phyloP scores from a whole-genome alignment of 2,888 invertebrate genomes.

The Athalia circularis region DNA sequence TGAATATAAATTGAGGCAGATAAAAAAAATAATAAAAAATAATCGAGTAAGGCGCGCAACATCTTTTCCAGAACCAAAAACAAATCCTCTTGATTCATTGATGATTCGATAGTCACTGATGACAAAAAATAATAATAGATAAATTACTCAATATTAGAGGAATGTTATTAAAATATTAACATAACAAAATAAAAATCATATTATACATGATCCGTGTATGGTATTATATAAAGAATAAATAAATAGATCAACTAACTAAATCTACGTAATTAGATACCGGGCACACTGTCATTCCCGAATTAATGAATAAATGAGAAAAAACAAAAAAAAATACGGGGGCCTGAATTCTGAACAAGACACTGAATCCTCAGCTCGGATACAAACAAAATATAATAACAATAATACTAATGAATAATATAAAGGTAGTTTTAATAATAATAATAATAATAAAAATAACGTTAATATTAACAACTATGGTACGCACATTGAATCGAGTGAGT shows the following conservation, averaged over 20 bases:
- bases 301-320: neutral
- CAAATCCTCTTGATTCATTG: neutral
- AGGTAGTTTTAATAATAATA: slow-evolving; percentile 40
- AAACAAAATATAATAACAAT: slow-evolving; percentile 47
- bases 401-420: slow-evolving; percentile 19
- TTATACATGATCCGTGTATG: too few relatives aligned
- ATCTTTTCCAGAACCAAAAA: neutral
- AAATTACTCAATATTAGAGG: neutral
- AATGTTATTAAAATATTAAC: too few relatives aligned
- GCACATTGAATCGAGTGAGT: slow-evolving; percentile 67
- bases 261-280: neutral
- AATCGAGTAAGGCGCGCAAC: neutral
- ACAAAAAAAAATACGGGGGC: slow-evolving; percentile 18
- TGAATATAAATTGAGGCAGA: neutral
- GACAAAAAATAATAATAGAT: slow-evolving; percentile 7
- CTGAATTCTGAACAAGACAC: slow-evolving; percentile 26
- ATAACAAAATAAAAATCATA: too few relatives aligned
- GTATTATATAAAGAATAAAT: slow-evolving; percentile 8
- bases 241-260: neutral
- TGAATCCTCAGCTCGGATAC: slow-evolving; percentile 12
- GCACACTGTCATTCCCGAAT: neutral
- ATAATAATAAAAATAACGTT: slow-evolving; percentile 43
- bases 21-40: neutral
- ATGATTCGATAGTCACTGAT: neutral
- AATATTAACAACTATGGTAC: slow-evolving; percentile 54